Conservation (phyloP, 1,140 invertebrate species). For the Ooceraea biroi region DNA sequence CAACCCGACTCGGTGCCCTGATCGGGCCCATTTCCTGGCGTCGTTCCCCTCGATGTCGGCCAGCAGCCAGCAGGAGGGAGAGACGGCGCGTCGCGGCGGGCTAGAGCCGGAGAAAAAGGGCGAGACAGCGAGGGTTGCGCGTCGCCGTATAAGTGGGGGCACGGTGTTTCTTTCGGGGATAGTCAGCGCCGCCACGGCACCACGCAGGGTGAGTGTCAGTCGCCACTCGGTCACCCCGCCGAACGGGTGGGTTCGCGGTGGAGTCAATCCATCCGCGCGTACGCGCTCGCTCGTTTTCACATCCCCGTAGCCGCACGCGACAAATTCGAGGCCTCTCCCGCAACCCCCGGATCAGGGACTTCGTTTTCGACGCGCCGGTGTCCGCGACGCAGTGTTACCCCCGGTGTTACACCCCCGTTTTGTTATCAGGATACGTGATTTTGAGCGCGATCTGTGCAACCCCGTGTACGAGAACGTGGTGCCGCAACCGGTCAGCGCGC, state of each 20-base stretch:
- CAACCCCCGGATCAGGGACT: background rate
- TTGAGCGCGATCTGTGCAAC: constrained; percentile 32
- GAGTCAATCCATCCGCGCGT: constrained; percentile 11
- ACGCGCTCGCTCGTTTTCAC: constrained; percentile 40
- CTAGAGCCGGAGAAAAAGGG: constrained; percentile 13
- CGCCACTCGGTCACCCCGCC: constrained; percentile 80
- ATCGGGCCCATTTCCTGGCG: background rate
- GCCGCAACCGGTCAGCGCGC: constrained; percentile 74
- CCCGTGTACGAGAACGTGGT: constrained; percentile 62
- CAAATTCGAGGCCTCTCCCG: background rate
- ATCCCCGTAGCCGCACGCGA: background rate
- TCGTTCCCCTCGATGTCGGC: background rate
- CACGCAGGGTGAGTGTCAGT: constrained; percentile 79
- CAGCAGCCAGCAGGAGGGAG: background rate
- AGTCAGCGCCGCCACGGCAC: constrained; percentile 79
- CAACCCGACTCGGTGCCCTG: constrained; percentile 6
- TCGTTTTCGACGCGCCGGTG: background rate
- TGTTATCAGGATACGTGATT: background rate
- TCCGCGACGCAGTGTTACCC: background rate
- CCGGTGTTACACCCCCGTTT: background rate
- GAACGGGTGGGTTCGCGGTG: constrained; percentile 72
- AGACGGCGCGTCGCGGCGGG: constrained; percentile 33
- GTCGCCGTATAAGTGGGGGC: constrained; percentile 25
- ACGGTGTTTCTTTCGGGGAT: constrained; percentile 66
- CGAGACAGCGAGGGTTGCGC: background rate